Evolutionary conservation across 2,113 vertebrate species (phyloP), one percentile per base, ranked within the genome.

Genomic region (rabbit (Oryctolagus cuniculus)): DNA sequence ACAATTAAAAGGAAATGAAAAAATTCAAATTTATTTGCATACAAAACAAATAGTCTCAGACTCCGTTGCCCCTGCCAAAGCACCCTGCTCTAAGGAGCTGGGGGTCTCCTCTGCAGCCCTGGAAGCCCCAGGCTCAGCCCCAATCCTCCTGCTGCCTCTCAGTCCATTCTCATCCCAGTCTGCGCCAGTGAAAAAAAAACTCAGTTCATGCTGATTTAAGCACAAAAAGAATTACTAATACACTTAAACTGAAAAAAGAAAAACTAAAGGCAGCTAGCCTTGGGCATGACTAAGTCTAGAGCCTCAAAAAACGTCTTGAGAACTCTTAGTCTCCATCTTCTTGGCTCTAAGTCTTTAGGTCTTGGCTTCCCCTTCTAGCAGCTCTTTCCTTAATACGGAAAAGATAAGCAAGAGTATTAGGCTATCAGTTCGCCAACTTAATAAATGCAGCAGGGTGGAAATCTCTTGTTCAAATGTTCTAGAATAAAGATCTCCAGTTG

Each of bases 111-210:
- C 21, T 72, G 21, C 0, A 74, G 2, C 63, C 24, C 29, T 53
- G 10, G 36, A 19, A n/a, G n/a, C 86, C 27, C 36, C 44, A 86
- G 24, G 19, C 6, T 63, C 27, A 12, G 55, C 64, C 29, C 74
- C 31, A 36, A 10, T 92, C 49, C 85, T 36, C 61, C 38, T 31
- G 21, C 24, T 88, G 34, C 36, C 44, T 91, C 63, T 77, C 38
- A 51, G 4, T 24, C 22, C 53, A n/a, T 6, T 17, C n/a, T 24
- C 44, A 31, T 69, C 27, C 55, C 16, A 49, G 27, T 51, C 25
- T 67, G 49, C 8, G 9, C 31, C 91, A 17, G 17, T 58, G 69
- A 91, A 31, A 93, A 31, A 93, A 34, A 81, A 81, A 93, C 63
- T 89, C 49, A 77, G 12, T 74, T 78, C 64, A 66, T 67, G 51